These are phyloP conservation scores for Microcebus griseorufus DNA, from an alignment of 2,113 vertebrate species.

Conservation along the genomic window DNA sequence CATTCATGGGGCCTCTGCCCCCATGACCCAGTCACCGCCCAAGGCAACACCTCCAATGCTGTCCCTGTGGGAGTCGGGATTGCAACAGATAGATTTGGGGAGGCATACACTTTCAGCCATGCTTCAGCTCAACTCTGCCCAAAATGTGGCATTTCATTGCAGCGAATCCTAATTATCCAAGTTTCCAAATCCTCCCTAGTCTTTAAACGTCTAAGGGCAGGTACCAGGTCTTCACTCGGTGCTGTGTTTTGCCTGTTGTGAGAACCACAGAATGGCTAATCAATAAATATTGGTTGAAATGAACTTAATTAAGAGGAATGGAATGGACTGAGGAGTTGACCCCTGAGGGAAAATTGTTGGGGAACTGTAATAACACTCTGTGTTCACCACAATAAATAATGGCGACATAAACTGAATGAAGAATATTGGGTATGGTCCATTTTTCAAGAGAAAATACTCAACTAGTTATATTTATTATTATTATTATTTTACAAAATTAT, in stretches of 20 bases:
- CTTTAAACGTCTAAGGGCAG: not conserved
- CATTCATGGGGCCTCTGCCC: fast-evolving
- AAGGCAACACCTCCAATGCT: fast-evolving
- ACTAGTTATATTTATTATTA: not conserved
- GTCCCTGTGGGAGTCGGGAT: not conserved
- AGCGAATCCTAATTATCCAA: not conserved
- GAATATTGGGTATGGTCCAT: not conserved
- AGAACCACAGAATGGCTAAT: not conserved
- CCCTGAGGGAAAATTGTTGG: not conserved
- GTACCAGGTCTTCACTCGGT: fast-evolving
- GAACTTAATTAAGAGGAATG: slow-evolving; percentile 46
- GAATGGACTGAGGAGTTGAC: not conserved
- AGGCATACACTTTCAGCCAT: too few relatives aligned
- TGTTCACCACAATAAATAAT: not conserved
- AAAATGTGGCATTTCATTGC: fast-evolving
- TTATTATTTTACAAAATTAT: not conserved
- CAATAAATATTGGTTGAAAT: not conserved
- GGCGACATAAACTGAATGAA: not conserved
- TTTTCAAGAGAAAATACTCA: not conserved
- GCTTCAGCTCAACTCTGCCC: fast-evolving
- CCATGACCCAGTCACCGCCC: not conserved
- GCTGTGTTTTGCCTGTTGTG: not conserved
- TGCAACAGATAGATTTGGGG: not conserved
- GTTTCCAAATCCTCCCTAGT: not conserved
- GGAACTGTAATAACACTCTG: not conserved